phyloP scores from a whole-genome alignment of 1,140 invertebrate species.

The Papilio machaon region DNA sequence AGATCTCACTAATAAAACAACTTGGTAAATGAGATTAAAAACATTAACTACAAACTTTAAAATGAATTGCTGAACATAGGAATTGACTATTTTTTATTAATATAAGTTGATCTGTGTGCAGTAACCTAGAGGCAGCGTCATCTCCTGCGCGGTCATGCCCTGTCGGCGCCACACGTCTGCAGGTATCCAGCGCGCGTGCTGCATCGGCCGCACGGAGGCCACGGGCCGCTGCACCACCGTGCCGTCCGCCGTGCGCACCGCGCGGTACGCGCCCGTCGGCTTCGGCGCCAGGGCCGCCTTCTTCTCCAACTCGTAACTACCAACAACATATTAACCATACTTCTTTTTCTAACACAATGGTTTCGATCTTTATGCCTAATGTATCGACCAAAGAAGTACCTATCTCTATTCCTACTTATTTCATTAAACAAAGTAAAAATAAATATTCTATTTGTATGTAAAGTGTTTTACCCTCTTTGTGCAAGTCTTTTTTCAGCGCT shows the following conservation, averaged over 20 bases:
- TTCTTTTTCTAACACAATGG: too few relatives aligned
- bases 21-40: too few relatives aligned
- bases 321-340: conserved; percentile 2
- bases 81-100: not conserved
- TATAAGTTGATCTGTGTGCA: not conserved
- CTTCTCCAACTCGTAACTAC: conserved; percentile 94
- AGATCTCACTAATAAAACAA: too few relatives aligned
- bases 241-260: conserved; percentile 83
- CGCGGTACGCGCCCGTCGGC: conserved; percentile 78
- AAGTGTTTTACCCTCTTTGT: conserved; percentile 85
- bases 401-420: too few relatives aligned
- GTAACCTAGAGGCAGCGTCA: conserved; percentile 92
- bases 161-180: conserved; percentile 94
- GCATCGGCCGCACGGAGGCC: conserved; percentile 82
- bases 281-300: conserved; percentile 88
- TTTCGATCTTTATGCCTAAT: not conserved
- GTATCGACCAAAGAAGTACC: not conserved
- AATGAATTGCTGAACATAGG: too few relatives aligned
- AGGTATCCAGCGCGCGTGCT: conserved; percentile 89
- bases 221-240: conserved; percentile 82
- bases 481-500: conserved; percentile 97
- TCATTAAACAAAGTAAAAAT: too few relatives aligned
- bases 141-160: conserved; percentile 96
- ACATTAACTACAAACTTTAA: too few relatives aligned
- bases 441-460: not conserved